A percentile compares a stretch with the other conserved stretches of the same genome.
Evolutionary conservation across 2,888 invertebrate species (phyloP).

Genomic region (Diaphora mendica): DNA sequence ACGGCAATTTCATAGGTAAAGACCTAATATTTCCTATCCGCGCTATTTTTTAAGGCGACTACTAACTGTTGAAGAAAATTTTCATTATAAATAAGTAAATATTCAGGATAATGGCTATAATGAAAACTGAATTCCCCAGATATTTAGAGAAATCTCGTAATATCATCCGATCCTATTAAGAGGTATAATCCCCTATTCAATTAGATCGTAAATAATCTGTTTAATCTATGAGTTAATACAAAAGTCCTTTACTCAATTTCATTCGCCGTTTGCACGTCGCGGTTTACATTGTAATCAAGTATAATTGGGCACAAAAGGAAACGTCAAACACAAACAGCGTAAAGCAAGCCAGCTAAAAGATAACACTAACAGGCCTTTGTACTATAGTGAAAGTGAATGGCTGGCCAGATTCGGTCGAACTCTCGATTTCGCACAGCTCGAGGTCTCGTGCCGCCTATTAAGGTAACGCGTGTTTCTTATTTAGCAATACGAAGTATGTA

Average conservation of each 20-base stretch:
- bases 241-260: constrained; percentile 1
- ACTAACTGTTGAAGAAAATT: background rate
- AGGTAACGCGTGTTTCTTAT: constrained; percentile 51
- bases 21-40: too few species aligned
- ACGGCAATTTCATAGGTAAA: too few species aligned
- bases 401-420: constrained; percentile 57
- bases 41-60: too few species aligned
- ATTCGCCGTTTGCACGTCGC: constrained; percentile 9
- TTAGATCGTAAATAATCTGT: constrained; percentile 1
- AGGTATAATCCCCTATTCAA: constrained; percentile 1
- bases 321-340: constrained; percentile 57
- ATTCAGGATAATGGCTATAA: background rate
- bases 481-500: constrained; percentile 35
- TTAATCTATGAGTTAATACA: background rate
- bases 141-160: background rate
- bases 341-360: constrained; percentile 62
- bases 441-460: constrained; percentile 58
- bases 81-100: background rate
- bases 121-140: background rate
- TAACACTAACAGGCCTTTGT: constrained; percentile 64
- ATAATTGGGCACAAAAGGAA: constrained; percentile 51
- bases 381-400: constrained; percentile 72
- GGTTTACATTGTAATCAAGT: constrained; percentile 19
- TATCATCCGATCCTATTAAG: background rate
- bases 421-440: constrained; percentile 74